Evolutionary conservation across 2,113 vertebrate genomes (phyloP).

Genomic region (Brachypteracias leptosomus): DNA sequence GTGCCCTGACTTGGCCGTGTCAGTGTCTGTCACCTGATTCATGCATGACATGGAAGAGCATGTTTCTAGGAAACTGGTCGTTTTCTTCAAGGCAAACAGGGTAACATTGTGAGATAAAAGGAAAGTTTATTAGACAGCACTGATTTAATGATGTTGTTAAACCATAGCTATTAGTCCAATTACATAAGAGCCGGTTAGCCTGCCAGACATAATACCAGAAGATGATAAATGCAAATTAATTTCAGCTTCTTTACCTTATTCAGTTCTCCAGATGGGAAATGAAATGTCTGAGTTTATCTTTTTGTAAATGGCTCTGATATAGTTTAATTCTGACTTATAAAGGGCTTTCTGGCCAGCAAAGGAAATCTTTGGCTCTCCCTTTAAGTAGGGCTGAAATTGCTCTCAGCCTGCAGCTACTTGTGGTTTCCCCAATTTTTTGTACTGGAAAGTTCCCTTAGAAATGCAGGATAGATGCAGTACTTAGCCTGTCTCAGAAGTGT

Average conservation of each 20-base stretch:
- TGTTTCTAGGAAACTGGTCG: neutral
- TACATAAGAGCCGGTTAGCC: constrained; percentile 10
- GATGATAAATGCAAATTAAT: constrained; percentile 30
- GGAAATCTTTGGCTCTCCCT: neutral
- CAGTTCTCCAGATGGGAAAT: neutral
- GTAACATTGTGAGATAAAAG: neutral
- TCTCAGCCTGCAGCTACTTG: too few relatives aligned
- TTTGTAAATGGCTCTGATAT: neutral
- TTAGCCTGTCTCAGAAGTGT: neutral
- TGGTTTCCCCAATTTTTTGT: neutral
- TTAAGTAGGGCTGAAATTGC: neutral
- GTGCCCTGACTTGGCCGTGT: accelerated
- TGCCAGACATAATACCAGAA: neutral
- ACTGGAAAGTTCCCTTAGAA: neutral
- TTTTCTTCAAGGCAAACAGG: neutral
- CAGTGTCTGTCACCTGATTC: neutral
- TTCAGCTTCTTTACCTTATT: neutral
- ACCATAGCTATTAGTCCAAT: constrained; percentile 35
- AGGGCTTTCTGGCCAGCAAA: neutral
- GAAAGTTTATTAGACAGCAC: constrained; percentile 13
- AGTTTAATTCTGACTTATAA: neutral
- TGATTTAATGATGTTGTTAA: constrained; percentile 47
- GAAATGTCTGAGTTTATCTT: constrained; percentile 19
- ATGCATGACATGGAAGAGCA: neutral
- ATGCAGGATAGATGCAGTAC: neutral